Base-by-base conservation (phyloP, 2,113 vertebrate species). In the Oryzias curvinotus region DNA sequence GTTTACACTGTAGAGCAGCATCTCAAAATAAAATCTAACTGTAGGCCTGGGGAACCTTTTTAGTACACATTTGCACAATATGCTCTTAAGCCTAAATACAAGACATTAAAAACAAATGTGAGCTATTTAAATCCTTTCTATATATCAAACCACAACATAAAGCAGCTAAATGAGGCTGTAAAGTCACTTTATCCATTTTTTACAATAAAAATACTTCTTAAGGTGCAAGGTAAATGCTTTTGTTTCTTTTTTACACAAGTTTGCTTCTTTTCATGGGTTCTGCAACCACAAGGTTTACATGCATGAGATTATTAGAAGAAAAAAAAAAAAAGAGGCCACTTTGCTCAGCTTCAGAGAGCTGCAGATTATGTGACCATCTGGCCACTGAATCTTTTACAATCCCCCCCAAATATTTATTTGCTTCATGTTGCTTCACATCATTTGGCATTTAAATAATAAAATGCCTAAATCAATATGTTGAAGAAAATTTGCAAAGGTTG, bases 331-430 rank as follows among this genome's bases (percentile, higher is more conserved):
- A 69, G 59, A 74, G 51, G 65, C 53, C 69, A 75, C 78, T 84
- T 80, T 65, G 65, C 80, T 14, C 77, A 62, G 82, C 85, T 71
- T 78, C 53, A 71, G 71, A 86, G 73, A 71, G 78, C 87, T 77
- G 57, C 81, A 77, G 75, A 87, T 78, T 86, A 63, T 50, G 18
- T 23, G 71, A 71, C 87, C 84, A 90, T 87, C 80, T 89, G 88
- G 77, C 78, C 75, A 54, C 77, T 89, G 75, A 87, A 89, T 89
- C 83, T 83, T 88, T 88, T 80, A 90, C 76, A 86, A 68, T 52
- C 13, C 60, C 62, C 68, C 71, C 50, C 69, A 19, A 63, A 67
- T 70, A 45, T 44, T 14, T 30, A 52, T 8, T 48, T 5, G 59
- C 62, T 63, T 51, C 54, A 50, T 53, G n/a, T 45, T 5, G 52